Base-by-base conservation (phyloP, 2,797 vertebrate genomes). In the Eptatretus atami region DNA sequence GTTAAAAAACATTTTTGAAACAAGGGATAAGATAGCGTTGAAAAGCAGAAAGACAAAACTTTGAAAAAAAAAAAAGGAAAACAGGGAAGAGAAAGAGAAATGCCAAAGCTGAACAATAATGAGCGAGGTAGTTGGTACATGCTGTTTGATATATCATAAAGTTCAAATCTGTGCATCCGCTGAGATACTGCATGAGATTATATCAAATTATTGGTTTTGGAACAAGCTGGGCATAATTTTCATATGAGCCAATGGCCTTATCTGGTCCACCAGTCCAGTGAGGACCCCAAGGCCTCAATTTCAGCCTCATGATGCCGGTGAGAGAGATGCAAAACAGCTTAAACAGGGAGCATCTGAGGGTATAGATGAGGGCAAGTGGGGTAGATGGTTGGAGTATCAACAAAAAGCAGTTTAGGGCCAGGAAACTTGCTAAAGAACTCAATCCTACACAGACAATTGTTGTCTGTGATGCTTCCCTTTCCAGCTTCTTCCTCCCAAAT, bases 181-280 rank as follows among this genome's bases (percentile, higher is more conserved):
- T n/a, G n/a, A n/a, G n/a, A n/a, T n/a, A n/a, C n/a, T n/a, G n/a
- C n/a, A n/a, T n/a, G n/a, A n/a, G n/a, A n/a, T 77, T 66, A 96
- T 73, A 66, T 96, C 84, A 2, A 87, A 96, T n/a, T n/a, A 73
- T 94, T 82, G 66, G 72, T n/a, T 73, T n/a, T 69, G 81, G 84
- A 65, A 5, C 71, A 68, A 73, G 94, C 68, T 79, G 90, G 83
- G 71, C 69, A 66, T 72, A 64, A 94, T 82, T 64, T 70, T 76
- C 53, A 95, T 70, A 69, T 95, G 95, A 68, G 81, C 80, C 4
- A 76, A 71, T n/a, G 74, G 87, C 80, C 11, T 80, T 73, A 3
- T 70, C 67, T 64, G 70, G 0, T 13, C 84, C 83, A 11, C 86
- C 84, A 31, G 31, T 6, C 67, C 76, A 77, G 13, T 87, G 84